Evolutionary conservation across 2,797 vertebrate species (phyloP).

Genomic region (Rhabdomys pumilio): DNA sequence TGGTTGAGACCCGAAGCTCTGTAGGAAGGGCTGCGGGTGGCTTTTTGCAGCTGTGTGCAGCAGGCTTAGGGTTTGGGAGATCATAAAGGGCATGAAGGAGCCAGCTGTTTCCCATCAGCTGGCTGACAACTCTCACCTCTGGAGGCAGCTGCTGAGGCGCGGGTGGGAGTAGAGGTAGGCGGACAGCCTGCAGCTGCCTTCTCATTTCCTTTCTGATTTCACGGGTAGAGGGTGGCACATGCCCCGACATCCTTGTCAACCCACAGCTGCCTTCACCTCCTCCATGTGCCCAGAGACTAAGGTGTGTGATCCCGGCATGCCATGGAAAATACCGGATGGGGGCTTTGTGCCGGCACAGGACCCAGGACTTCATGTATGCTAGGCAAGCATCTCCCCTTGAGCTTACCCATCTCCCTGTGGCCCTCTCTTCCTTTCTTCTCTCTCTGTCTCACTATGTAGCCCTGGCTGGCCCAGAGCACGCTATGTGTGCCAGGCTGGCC

Average conservation of each 20-base stretch:
- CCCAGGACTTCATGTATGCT: not conserved
- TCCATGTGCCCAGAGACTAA: not conserved
- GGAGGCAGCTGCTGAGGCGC: not conserved
- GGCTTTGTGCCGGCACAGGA: not conserved
- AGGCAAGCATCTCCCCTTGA: not conserved
- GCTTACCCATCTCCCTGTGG: not conserved
- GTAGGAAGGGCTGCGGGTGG: rapidly evolving
- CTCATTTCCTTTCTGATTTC: not conserved
- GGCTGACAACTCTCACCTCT: not conserved
- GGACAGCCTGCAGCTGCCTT: not conserved
- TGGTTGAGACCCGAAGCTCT: not conserved
- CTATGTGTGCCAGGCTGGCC: not conserved
- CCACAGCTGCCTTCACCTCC: not conserved
- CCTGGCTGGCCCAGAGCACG: not conserved
- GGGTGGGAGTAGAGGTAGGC: not conserved
- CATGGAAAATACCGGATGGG: not conserved
- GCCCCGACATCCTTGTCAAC: not conserved
- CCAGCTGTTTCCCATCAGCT: not conserved
- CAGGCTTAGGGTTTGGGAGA: not conserved
- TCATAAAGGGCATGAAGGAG: too few relatives aligned
- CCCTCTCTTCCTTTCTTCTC: not conserved
- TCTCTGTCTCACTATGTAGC: not conserved
- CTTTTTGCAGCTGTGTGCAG: not conserved
- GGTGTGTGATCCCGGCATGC: not conserved
- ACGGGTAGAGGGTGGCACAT: not conserved